A percentile compares a stretch with the other conserved stretches of the same genome.
Conservation (phyloP, 2,113 vertebrate genomes). For the Misgurnus anguillicaudatus region DNA sequence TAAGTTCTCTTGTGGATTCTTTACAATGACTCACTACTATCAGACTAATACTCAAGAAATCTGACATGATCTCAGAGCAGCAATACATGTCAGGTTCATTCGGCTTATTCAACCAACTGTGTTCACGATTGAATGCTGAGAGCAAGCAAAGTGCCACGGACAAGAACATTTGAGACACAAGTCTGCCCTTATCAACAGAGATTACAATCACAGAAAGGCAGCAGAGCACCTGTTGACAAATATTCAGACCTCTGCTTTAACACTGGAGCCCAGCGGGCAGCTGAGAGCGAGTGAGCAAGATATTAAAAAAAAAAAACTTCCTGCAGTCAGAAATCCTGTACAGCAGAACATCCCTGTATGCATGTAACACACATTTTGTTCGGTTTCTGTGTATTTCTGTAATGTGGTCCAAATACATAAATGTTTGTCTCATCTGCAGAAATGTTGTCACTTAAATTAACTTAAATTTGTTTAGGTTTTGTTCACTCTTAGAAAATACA, state of each 20-base stretch:
- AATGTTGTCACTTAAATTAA: too few species aligned
- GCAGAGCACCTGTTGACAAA: conserved; percentile 4
- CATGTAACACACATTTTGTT: too few species aligned
- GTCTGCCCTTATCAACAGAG: conserved; percentile 66
- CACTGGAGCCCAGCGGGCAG: background rate
- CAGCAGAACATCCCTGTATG: background rate
- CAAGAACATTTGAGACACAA: conserved; percentile 63
- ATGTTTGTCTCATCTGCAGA: too few species aligned
- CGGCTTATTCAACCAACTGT: background rate
- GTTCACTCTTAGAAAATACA: too few species aligned
- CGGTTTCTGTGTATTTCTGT: too few species aligned
- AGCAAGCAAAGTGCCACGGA: conserved; percentile 35
- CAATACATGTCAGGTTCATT: background rate
- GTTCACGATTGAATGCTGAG: conserved; percentile 50
- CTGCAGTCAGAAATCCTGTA: background rate
- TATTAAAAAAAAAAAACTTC: background rate
- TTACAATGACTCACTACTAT: too few species aligned
- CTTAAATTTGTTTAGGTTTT: too few species aligned
- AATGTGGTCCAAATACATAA: too few species aligned
- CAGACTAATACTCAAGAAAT: too few species aligned
- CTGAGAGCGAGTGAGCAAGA: background rate
- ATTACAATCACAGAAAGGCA: conserved; percentile 60
- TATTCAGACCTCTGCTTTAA: conserved; percentile 27
- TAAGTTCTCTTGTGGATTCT: too few species aligned
- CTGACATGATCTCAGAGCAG: too few species aligned